Conservation (phyloP, 2,797 vertebrate genomes). For the Takifugu ocellatus region DNA sequence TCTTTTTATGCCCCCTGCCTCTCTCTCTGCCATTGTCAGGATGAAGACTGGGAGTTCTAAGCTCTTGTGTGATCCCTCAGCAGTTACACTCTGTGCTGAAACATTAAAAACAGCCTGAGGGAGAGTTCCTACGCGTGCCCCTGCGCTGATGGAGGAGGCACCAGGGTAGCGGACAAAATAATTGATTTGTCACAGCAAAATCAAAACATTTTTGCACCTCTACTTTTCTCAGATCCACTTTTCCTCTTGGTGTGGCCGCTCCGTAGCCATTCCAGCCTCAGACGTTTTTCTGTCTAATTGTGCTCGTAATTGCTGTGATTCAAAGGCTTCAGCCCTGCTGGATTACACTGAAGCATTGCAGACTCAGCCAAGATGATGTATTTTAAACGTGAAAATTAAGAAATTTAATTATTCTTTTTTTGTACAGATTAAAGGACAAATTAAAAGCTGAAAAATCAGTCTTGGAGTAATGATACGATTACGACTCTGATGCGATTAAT, state of each 20-base stretch:
- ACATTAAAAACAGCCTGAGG: constrained; percentile 58
- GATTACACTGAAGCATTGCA: not conserved
- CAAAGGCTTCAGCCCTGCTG: constrained; percentile 12
- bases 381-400: constrained; percentile 4
- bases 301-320: constrained; percentile 43
- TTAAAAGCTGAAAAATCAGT: no score
- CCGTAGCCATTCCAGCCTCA: constrained; percentile 38
- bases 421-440: no score
- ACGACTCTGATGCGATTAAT: constrained; percentile 45
- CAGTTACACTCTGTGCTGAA: constrained; percentile 55
- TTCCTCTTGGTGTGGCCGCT: constrained; percentile 13
- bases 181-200: constrained; percentile 62
- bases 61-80: constrained; percentile 63
- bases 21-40: constrained; percentile 50
- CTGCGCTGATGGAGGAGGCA: constrained; percentile 53
- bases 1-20: constrained; percentile 46
- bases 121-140: constrained; percentile 46
- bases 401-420: no score
- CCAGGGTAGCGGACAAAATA: constrained; percentile 55
- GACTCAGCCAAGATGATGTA: not conserved
- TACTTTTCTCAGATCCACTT: constrained; percentile 46
- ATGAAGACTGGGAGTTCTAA: constrained; percentile 63
- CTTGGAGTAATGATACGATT: no score
- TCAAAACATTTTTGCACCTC: constrained; percentile 39
- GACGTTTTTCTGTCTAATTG: constrained; percentile 34